phyloP scores from a whole-genome alignment of 2,888 invertebrate genomes.

The Ophion ellenae region DNA sequence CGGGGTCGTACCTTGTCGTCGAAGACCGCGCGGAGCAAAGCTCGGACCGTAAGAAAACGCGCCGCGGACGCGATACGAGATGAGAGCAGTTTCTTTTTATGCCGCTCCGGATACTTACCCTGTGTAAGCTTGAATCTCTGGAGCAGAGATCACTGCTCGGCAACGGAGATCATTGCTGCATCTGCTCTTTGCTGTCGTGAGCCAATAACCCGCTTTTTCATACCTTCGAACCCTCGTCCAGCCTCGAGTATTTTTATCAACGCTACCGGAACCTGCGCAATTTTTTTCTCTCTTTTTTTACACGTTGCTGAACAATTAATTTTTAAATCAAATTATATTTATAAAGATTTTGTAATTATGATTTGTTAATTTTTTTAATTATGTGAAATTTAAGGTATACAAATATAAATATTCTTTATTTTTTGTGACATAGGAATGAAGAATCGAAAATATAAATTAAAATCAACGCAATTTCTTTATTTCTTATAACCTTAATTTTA shows the following conservation, averaged over 20 bases:
- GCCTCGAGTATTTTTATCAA: background rate
- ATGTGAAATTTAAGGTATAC: too few relatives aligned
- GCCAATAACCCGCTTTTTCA: conserved; percentile 25
- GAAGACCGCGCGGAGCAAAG: conserved; percentile 47
- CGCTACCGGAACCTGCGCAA: background rate
- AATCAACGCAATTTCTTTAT: too few relatives aligned
- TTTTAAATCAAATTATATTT: too few relatives aligned
- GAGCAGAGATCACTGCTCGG: conserved; percentile 21
- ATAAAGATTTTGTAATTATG: too few relatives aligned
- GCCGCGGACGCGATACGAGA: conserved; percentile 27
- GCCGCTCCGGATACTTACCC: conserved; percentile 22
- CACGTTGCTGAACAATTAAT: too few relatives aligned
- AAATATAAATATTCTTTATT: too few relatives aligned
- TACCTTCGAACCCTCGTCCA: background rate
- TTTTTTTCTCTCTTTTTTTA: background rate
- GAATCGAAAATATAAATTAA: too few relatives aligned
- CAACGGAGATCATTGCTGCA: conserved; percentile 6
- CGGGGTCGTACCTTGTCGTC: conserved; percentile 11
- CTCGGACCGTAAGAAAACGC: conserved; percentile 30
- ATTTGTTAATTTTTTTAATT: too few relatives aligned
- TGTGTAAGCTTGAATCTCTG: conserved; percentile 18
- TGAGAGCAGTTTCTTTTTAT: conserved; percentile 32
- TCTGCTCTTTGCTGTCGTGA: conserved; percentile 11
- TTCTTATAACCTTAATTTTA: too few relatives aligned
- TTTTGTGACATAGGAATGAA: too few relatives aligned